Percentiles rank a stretch among this genome's conserved stretches.
Evolutionary conservation across 1,140 invertebrate species (phyloP).

Genomic region (Araneus ventricosus): DNA sequence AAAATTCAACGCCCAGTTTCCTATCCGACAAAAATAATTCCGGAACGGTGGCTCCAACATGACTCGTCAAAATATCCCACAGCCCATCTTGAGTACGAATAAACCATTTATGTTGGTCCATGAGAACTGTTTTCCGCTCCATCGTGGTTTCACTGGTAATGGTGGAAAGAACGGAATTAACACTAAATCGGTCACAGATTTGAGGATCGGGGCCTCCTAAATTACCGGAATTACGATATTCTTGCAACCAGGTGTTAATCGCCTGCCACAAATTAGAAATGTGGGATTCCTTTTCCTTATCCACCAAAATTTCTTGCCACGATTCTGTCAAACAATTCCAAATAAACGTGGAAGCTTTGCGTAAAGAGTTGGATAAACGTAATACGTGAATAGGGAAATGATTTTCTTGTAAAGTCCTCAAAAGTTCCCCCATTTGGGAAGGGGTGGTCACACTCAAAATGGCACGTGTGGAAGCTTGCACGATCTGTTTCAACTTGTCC

Average conservation of each 20-base stretch:
- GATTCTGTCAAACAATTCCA: neutral
- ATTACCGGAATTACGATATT: too few relatives aligned
- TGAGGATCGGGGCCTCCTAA: too few relatives aligned
- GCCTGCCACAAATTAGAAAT: too few relatives aligned
- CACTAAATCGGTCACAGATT: neutral
- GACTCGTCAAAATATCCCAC: conserved; percentile 34
- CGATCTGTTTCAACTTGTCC: too few relatives aligned
- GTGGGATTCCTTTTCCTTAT: too few relatives aligned
- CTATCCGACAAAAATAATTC: conserved; percentile 36
- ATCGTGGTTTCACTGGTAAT: neutral
- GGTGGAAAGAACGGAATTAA: neutral
- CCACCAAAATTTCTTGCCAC: conserved; percentile 51
- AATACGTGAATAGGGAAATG: neutral
- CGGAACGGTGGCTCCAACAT: conserved; percentile 38
- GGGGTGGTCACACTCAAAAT: too few relatives aligned
- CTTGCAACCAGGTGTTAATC: too few relatives aligned
- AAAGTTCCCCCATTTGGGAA: neutral
- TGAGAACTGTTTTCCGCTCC: neutral
- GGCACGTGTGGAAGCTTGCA: too few relatives aligned
- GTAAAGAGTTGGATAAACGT: neutral
- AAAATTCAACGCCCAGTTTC: neutral
- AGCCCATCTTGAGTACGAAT: neutral
- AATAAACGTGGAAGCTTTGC: too few relatives aligned
- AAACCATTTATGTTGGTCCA: conserved; percentile 52
- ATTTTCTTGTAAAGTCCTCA: too few relatives aligned